Evolutionary conservation across 92 coral and sea anemone genomes (phyloP), one percentile per base, ranked within the genome.

Genomic region (Epizoanthus rinbou): DNA sequence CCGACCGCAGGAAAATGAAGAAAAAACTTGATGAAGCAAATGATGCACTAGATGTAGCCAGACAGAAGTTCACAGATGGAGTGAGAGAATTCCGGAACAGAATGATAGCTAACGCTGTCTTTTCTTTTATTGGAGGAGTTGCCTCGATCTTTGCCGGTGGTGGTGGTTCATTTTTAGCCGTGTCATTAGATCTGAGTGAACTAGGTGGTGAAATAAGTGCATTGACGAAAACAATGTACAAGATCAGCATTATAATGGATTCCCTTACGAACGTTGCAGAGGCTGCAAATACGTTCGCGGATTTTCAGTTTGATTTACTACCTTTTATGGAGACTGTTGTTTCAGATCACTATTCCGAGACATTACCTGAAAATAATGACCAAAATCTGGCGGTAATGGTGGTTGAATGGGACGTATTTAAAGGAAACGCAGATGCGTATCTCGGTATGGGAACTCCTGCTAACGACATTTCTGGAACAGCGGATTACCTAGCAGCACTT

Each of bases 401-500:
- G 3, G 83, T 83, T 54, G 90, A 87, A 63, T 87, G 90, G 90
- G 90, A 87, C 10, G 90, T 83, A 14, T 87, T 87, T 57, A 87
- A 56, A 16, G 67, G 8, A 13, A 73, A 74, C 22, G 90, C 87
- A 16, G 70, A 83, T 13, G 83, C 87, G 43, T 82, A 75, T 47
- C 84, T 87, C 35, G 84, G 74, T 8, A 52, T 65, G 15, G 90
- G 90, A 67, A 83, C 90, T 15, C 17, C n/a, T 43, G 86, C 90
- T 60, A 83, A 69, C 62, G 87, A 45, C 5, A 87, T 87, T 33
- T 64, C 74, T 6, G 90, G 90, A 6, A 71, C 87, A 75, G 50
- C 85, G 0, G 90, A 83, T 23, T 87, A 87, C 45, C 37, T 87
- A 57, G 87, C 90, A 33, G 90, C 87, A n/a, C 80, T 87, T 45